Evolutionary conservation across 2,113 vertebrate species (phyloP).

Genomic region (Ochotona curzoniae): DNA sequence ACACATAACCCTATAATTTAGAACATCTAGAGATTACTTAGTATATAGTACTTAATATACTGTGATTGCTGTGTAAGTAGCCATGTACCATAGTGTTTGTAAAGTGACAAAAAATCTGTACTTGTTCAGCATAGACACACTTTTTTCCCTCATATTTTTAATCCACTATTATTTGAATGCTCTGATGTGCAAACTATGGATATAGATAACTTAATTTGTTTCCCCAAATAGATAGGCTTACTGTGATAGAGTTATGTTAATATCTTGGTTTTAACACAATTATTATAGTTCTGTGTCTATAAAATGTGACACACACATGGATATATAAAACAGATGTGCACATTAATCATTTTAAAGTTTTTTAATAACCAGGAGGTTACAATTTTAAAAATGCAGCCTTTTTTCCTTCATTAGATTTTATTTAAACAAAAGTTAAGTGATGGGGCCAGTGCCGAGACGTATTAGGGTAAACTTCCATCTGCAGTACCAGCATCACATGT

Average conservation of each 20-base stretch:
- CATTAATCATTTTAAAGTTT: conserved; percentile 29
- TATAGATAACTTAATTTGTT: neutral
- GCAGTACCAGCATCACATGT: too few relatives aligned
- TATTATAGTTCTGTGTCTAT: conserved; percentile 24
- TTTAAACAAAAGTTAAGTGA: conserved; percentile 11
- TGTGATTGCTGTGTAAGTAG: neutral
- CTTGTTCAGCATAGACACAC: neutral
- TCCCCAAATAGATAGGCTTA: conserved; percentile 32
- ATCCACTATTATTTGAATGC: too few relatives aligned
- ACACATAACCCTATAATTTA: neutral
- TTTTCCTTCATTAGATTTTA: conserved; percentile 16
- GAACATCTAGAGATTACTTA: neutral
- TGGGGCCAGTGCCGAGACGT: too few relatives aligned
- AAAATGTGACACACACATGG: neutral
- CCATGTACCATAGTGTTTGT: neutral
- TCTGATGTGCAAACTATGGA: neutral
- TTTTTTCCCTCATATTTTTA: neutral
- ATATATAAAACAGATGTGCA: neutral
- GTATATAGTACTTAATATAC: neutral
- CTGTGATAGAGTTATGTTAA: neutral
- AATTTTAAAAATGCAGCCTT: neutral
- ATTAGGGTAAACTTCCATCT: too few relatives aligned
- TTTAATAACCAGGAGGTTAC: neutral
- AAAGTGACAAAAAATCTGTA: neutral
- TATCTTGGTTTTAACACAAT: conserved; percentile 43